These are phyloP conservation scores for Nasonovia ribisnigri DNA, from an alignment of 2,888 invertebrate species.

Conservation along the genomic window DNA sequence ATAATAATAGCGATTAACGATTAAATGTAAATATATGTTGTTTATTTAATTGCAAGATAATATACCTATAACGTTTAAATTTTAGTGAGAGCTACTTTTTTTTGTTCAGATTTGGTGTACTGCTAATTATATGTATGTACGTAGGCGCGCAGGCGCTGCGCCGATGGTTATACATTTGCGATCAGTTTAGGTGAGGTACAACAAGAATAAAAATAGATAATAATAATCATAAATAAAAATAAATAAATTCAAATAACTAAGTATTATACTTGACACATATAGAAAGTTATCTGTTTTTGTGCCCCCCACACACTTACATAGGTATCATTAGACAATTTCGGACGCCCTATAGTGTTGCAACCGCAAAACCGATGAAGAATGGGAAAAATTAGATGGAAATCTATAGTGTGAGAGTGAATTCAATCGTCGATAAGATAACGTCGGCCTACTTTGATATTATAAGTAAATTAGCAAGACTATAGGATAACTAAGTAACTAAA, in stretches of 20 bases:
- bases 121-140: constrained; percentile 38
- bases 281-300: constrained; percentile 53
- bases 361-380: constrained; percentile 59
- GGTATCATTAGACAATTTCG: constrained; percentile 28
- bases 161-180: constrained; percentile 7
- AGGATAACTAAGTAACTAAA: not conserved
- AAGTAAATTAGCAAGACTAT: constrained; percentile 39
- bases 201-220: constrained; percentile 27
- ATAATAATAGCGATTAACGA: not conserved
- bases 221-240: constrained; percentile 49
- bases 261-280: constrained; percentile 33
- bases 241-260: constrained; percentile 31
- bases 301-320: not conserved
- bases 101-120: not conserved
- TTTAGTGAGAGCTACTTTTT: constrained; percentile 30
- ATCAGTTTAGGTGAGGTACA: not conserved
- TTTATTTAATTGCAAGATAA: not conserved
- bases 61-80: not conserved
- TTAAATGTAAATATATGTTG: not conserved
- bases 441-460: constrained; percentile 54
- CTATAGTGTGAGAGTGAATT: constrained; percentile 41
- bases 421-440: constrained; percentile 50
- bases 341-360: constrained; percentile 46
- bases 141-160: constrained; percentile 51
- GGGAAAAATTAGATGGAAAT: constrained; percentile 44